These are phyloP conservation scores for Armadillidium nasatum DNA, from an alignment of 1,140 invertebrate species.

Conservation along the genomic window DNA sequence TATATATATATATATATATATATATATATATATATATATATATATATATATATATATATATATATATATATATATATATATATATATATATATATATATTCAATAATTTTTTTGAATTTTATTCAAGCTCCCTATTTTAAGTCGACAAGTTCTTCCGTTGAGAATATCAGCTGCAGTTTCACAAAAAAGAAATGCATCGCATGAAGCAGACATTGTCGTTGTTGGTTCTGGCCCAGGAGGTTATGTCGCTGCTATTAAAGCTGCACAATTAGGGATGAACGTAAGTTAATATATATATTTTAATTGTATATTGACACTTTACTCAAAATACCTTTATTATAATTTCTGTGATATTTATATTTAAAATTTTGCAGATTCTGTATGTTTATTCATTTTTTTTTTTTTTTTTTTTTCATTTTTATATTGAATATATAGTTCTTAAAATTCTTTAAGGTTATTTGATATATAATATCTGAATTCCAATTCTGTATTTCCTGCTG, in stretches of 20 bases:
- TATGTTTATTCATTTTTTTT: conserved; percentile 10
- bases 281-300: too few relatives aligned
- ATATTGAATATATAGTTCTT: conserved; percentile 41
- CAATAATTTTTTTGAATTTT: too few relatives aligned
- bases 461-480: too few relatives aligned
- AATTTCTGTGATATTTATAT: conserved; percentile 13
- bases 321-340: too few relatives aligned
- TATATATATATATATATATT: too few relatives aligned
- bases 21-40: too few relatives aligned
- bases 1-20: too few relatives aligned
- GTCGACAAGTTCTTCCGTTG: background rate
- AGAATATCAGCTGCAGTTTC: background rate
- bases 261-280: conserved; percentile 95
- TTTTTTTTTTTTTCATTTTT: conserved; percentile 32
- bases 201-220: conserved; percentile 90
- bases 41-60: too few relatives aligned
- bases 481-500: too few relatives aligned
- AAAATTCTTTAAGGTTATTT: background rate
- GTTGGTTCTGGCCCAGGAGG: conserved; percentile 98
- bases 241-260: conserved; percentile 99
- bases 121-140: background rate
- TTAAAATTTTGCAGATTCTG: background rate
- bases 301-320: too few relatives aligned
- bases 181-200: conserved; percentile 50
- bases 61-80: too few relatives aligned